Conservation (phyloP, 2,797 vertebrate genomes). For the Oreochromis grahami region DNA sequence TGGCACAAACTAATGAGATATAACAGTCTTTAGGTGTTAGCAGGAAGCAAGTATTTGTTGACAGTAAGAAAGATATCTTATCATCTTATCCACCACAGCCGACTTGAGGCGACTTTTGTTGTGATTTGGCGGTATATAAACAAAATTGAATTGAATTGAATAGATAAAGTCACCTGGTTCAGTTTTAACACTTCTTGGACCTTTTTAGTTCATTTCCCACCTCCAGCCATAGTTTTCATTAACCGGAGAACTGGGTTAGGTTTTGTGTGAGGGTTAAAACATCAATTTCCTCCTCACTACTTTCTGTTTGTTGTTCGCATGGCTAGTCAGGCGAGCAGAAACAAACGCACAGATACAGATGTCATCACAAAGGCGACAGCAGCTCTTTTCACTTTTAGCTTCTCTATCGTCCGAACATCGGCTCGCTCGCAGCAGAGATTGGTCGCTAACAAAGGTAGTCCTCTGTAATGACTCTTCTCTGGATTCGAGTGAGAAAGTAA, state of each 20-base stretch:
- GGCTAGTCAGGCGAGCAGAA: not conserved
- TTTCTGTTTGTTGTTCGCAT: not conserved
- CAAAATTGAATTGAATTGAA: too few relatives aligned
- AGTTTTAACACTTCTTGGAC: not conserved
- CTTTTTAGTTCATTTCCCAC: not conserved
- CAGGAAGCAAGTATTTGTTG: not conserved
- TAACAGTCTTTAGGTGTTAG: not conserved
- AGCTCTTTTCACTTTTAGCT: not conserved
- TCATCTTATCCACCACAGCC: not conserved
- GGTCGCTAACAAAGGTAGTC: constrained; percentile 32
- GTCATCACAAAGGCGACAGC: not conserved
- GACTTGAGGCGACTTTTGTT: too few relatives aligned
- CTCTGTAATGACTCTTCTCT: constrained; percentile 14
- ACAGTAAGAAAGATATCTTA: not conserved
- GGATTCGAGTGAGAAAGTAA: constrained; percentile 19
- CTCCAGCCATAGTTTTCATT: not conserved
- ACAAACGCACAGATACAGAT: not conserved
- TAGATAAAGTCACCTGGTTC: not conserved
- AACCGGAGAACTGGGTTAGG: not conserved
- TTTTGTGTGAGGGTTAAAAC: not conserved
- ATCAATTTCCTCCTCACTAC: not conserved
- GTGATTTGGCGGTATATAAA: too few relatives aligned
- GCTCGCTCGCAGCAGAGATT: not conserved
- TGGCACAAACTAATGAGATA: not conserved
- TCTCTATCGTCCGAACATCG: not conserved